phyloP scores from a whole-genome alignment of 1,140 invertebrate species.

The Aphelenchoides avenae region DNA sequence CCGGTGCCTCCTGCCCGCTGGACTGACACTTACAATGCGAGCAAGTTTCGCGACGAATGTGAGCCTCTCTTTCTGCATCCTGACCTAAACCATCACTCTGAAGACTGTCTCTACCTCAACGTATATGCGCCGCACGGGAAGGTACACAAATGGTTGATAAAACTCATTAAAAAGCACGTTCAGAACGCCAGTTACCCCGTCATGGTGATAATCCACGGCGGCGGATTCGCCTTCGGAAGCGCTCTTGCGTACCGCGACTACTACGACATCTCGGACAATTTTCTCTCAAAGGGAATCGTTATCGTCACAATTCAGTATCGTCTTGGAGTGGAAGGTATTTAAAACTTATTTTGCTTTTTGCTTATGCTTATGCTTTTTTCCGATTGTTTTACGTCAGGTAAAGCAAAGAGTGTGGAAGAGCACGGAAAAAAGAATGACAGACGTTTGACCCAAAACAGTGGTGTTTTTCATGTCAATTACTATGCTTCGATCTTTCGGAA shows the following conservation, averaged over 20 bases:
- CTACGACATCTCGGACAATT: slow-evolving; percentile 5
- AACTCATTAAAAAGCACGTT: not conserved
- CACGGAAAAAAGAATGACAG: too few relatives aligned
- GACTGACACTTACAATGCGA: too few relatives aligned
- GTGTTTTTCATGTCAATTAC: too few relatives aligned
- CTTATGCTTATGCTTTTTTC: too few relatives aligned
- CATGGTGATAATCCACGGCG: slow-evolving; percentile 54
- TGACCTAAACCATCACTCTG: too few relatives aligned
- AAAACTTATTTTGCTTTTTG: not conserved
- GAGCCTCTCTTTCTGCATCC: too few relatives aligned
- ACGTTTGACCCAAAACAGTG: too few relatives aligned
- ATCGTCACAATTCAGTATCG: slow-evolving; percentile 34
- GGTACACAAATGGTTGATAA: not conserved
- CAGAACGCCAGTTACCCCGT: slow-evolving; percentile 39
- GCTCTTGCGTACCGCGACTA: slow-evolving; percentile 15
- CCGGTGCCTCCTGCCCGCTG: too few relatives aligned
- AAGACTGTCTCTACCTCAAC: slow-evolving; percentile 42
- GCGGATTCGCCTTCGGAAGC: slow-evolving; percentile 20
- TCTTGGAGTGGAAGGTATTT: slow-evolving; percentile 23
- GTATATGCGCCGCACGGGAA: slow-evolving; percentile 20
- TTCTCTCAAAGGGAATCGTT: slow-evolving; percentile 19
- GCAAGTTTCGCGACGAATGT: too few relatives aligned
- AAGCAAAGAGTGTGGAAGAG: too few relatives aligned
- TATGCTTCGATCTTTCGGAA: too few relatives aligned
- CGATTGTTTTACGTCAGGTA: too few relatives aligned